Percentiles rank a stretch among this genome's conserved stretches.
Conservation (phyloP, 92 coral and sea anemone genomes). For the Actinernus sp. region DNA sequence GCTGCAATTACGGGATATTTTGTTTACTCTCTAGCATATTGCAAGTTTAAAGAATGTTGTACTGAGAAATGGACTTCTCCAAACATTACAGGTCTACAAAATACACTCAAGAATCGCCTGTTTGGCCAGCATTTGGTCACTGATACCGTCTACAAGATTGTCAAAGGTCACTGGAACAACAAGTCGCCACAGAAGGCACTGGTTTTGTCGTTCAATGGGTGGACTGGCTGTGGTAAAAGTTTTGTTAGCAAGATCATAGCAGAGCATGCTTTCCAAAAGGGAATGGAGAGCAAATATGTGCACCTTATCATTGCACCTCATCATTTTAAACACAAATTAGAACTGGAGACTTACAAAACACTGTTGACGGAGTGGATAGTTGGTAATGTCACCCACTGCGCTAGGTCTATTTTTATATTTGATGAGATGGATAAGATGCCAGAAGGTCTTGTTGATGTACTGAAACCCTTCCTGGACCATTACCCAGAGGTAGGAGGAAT, state of each 20-base stretch:
- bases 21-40: too few species aligned
- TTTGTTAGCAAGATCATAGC: constrained; percentile 87
- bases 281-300: constrained; percentile 78
- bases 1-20: too few species aligned
- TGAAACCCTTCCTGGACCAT: constrained; percentile 88
- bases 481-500: constrained; percentile 74
- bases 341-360: constrained; percentile 54
- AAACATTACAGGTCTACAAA: constrained; percentile 72
- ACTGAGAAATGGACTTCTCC: constrained; percentile 66
- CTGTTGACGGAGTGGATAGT: constrained; percentile 46
- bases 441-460: constrained; percentile 79
- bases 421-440: constrained; percentile 99
- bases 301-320: constrained; percentile 86
- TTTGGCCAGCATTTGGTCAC: constrained; percentile 92
- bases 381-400: constrained; percentile 69
- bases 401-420: constrained; percentile 84
- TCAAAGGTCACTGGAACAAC: constrained; percentile 78
- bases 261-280: constrained; percentile 66
- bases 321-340: constrained; percentile 74
- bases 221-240: constrained; percentile 96
- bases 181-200: constrained; percentile 78
- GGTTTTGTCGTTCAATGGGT: constrained; percentile 93
- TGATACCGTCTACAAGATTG: constrained; percentile 70
- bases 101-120: constrained; percentile 59
- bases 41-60: too few species aligned